Evolutionary conservation across 2,797 vertebrate genomes (phyloP).

Genomic region (Cyprinella venusta): DNA sequence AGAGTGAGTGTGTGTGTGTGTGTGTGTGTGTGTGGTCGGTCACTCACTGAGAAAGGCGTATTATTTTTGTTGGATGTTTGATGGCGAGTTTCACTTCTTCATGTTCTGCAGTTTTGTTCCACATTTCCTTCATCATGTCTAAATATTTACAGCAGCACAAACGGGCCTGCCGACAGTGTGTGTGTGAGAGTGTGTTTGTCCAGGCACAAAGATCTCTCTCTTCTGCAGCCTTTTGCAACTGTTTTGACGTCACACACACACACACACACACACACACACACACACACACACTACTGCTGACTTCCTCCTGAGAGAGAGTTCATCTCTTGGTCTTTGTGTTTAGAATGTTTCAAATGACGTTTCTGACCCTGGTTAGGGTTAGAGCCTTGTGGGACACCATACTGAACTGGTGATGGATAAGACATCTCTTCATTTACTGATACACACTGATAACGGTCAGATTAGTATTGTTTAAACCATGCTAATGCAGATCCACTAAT

Average conservation of each 20-base stretch:
- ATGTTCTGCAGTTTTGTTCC: slow-evolving; percentile 3
- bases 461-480: too few relatives aligned
- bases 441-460: too few relatives aligned
- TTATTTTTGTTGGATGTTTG: slow-evolving; percentile 5
- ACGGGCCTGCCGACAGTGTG: slow-evolving; percentile 14
- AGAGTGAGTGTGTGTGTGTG: too few relatives aligned
- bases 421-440: too few relatives aligned
- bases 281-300: not conserved
- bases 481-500: too few relatives aligned
- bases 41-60: not conserved
- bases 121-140: slow-evolving; percentile 18
- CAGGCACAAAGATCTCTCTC: slow-evolving; percentile 66
- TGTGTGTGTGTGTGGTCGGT: not conserved
- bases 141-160: slow-evolving; percentile 13
- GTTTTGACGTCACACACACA: slow-evolving; percentile 72
- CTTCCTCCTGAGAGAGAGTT: too few relatives aligned
- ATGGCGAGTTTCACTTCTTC: slow-evolving; percentile 45
- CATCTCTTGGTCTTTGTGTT: too few relatives aligned
- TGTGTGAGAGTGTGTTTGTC: slow-evolving; percentile 10
- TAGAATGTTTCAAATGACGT: too few relatives aligned
- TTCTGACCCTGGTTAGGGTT: too few relatives aligned
- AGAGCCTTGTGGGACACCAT: too few relatives aligned
- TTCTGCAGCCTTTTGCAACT: slow-evolving; percentile 68
- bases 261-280: slow-evolving; percentile 22
- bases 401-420: too few relatives aligned